These are phyloP conservation scores for Geodia barretti DNA, from an alignment of 37 sponge, comb jelly and placozoan species.

Conservation along the genomic window DNA sequence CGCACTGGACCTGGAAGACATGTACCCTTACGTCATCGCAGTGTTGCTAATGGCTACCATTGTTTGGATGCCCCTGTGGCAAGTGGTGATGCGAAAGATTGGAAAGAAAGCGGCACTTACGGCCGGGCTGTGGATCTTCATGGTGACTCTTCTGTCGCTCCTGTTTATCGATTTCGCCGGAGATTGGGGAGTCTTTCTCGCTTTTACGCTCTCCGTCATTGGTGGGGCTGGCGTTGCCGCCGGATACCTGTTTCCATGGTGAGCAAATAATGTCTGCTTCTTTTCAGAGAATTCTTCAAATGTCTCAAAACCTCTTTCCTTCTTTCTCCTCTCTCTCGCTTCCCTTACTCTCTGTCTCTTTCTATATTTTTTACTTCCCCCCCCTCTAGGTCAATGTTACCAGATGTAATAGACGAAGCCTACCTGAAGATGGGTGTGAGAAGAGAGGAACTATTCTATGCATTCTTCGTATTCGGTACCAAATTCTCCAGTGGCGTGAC, in stretches of 20 bases:
- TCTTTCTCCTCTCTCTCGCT: too few relatives aligned
- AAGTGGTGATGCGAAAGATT: slow-evolving; percentile 51
- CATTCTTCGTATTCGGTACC: slow-evolving; percentile 88
- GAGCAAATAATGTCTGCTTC: too few relatives aligned
- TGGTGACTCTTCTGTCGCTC: slow-evolving; percentile 13
- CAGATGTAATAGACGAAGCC: slow-evolving; percentile 87
- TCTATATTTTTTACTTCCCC: too few relatives aligned
- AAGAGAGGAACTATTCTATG: slow-evolving; percentile 88
- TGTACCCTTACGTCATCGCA: slow-evolving; percentile 80
- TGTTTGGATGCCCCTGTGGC: slow-evolving; percentile 80
- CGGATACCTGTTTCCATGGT: slow-evolving; percentile 87
- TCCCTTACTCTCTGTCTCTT: too few relatives aligned
- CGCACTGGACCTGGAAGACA: slow-evolving; percentile 40
- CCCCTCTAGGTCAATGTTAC: slow-evolving; percentile 98
- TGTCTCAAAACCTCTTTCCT: neutral
- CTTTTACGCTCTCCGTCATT: too few relatives aligned
- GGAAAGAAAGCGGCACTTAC: slow-evolving; percentile 76
- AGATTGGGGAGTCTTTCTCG: slow-evolving; percentile 34
- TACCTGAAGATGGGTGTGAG: slow-evolving; percentile 44
- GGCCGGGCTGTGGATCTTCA: slow-evolving; percentile 58
- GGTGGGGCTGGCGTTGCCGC: slow-evolving; percentile 66
- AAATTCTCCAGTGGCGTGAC: slow-evolving; percentile 88
- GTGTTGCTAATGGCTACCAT: slow-evolving; percentile 46
- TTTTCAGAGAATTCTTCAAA: neutral
- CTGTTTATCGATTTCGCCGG: slow-evolving; percentile 45